Evolutionary conservation across 2,113 vertebrate species (phyloP), one percentile per base, ranked within the genome.

Genomic region (Cariama cristata): DNA sequence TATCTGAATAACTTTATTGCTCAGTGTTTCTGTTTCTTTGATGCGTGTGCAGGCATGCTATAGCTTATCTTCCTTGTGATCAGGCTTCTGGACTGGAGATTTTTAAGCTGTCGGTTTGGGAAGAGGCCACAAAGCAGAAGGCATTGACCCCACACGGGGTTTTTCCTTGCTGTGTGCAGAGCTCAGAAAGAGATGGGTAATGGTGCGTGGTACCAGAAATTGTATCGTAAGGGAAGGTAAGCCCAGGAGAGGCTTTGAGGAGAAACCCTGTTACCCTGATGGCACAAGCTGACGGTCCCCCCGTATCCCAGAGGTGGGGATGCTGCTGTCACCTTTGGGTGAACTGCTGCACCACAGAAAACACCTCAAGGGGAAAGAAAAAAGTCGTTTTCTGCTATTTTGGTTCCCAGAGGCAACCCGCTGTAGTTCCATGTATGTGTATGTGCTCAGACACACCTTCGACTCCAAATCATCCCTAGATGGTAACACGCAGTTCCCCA

Each of bases 121-220:
- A 93, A 64, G 40, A 28, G 45, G 62, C 11, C 32, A 22, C 24
- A 4, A 58, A 35, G 35, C 55, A 71, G 56, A 53, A 75, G 19
- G 28, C 23, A 5, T 23, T 1, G 3, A 52, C 20, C 28, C 44
- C 53, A 10, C 3, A 1, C 2, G 2, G 33, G 20, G 42, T 9
- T 88, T 60, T 79, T 8, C 17, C 21, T 50, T 44, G 28, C 8
- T 2, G 4, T 1, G 17, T 44, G 63, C 38, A 40, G 64, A 83
- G 44, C 58, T 72, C 12, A 14, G 66, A 33, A 38, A 7, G 64
- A 53, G 21, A 1, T 3, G 69, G 11, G 21, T 3, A 6, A 2
- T 17, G 35, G 19, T 3, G 9, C 1, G 3, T 38, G 44, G 62
- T 14, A 42, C 45, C 69, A 82, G 63, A 33, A 66, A 18, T 17